Evolutionary conservation across 2,113 vertebrate genomes (phyloP).

Genomic region (Hyaena hyaena): DNA sequence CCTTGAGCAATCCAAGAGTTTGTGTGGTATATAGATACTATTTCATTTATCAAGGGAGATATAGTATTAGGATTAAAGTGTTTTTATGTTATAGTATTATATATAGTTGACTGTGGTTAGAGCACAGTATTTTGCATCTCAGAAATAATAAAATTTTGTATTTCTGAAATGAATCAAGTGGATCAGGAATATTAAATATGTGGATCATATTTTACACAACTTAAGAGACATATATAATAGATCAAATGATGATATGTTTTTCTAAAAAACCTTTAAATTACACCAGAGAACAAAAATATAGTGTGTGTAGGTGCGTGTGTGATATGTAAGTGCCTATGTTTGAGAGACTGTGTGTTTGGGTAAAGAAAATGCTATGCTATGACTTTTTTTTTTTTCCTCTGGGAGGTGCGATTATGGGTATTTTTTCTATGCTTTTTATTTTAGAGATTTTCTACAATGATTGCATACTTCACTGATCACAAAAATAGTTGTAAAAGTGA

Average conservation of each 20-base stretch:
- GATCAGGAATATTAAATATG: slow-evolving; percentile 31
- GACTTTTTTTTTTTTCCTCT: neutral
- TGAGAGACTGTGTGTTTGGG: neutral
- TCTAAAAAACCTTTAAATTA: neutral
- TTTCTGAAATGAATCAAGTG: slow-evolving; percentile 10
- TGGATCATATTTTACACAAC: neutral
- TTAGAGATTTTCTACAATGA: neutral
- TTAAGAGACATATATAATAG: neutral
- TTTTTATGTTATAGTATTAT: neutral
- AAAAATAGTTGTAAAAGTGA: slow-evolving; percentile 35
- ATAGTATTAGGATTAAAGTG: neutral
- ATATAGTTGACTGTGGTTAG: neutral
- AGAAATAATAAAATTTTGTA: neutral
- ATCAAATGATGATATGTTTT: neutral
- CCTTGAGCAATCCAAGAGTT: neutral
- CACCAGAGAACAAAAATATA: neutral
- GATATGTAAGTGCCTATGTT: neutral
- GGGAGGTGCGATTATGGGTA: neutral
- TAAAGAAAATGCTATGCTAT: neutral
- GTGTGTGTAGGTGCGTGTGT: too few relatives aligned
- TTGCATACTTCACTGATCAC: neutral
- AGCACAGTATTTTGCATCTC: neutral
- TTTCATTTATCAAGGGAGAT: neutral
- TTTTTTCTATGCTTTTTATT: neutral
- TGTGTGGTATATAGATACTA: neutral